Evolutionary conservation across 2,113 vertebrate genomes (phyloP), one percentile per base, ranked within the genome.

Genomic region (Aepyceros melampus): DNA sequence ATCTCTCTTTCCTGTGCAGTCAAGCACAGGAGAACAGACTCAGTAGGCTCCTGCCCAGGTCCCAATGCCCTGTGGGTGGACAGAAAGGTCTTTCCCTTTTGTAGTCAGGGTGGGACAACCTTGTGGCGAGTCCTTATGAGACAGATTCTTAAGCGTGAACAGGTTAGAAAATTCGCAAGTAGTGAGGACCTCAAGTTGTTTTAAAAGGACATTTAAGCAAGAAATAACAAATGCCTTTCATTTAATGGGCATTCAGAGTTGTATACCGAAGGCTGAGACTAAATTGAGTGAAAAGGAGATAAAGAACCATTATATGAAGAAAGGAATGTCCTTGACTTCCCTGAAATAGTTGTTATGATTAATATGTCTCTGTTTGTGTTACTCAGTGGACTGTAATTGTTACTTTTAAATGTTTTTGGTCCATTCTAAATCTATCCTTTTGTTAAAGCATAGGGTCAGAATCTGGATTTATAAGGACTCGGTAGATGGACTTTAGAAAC

Each of bases 121-220:
- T 94, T 95, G 94, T 95, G 92, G 93, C 56, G 33, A 96, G 33
- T 88, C 84, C 94, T 93, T 97, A 96, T 74, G 93, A 64, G 67
- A 76, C 89, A 96, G 56, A 62, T 87, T 97, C 78, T 98, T 89
- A 62, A 88, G 92, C 91, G 97, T 96, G 98, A 98, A 89, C 81
- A 97, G 92, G 33, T 97, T 98, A 95, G 74, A 91, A 98, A 98
- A n/a, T 86, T 96, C 93, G 98, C 67, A 98, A 98, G 95, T 96
- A 96, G 83, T 93, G 89, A 98, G 95, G 97, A 97, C 43, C 87
- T 98, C 13, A 86, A 93, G 49, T 96, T 98, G 94, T 95, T 97
- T 91, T 85, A 90, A 97, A 83, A 95, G 87, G 74, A 87, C 64
- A 87, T 96, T 98, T 98, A 96, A 95, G 84, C 76, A 97, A 94